Percentiles rank a stretch among this genome's conserved stretches.
Conservation (phyloP, 2,888 invertebrate species). For the Tridacna crocea region DNA sequence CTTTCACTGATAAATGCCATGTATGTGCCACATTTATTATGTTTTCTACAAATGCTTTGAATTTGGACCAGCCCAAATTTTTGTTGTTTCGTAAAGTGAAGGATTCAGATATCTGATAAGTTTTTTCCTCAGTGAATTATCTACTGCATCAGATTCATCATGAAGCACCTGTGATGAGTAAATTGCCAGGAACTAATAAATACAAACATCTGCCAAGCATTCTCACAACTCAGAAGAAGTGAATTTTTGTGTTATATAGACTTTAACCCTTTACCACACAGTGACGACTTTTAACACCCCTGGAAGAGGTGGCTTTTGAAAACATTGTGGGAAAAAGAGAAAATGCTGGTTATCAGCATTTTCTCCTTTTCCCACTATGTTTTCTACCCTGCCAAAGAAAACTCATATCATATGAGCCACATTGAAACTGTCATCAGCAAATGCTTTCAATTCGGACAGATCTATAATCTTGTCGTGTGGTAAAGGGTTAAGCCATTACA, state of each 20-base stretch:
- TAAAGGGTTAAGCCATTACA: not conserved
- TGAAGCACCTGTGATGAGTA: not conserved
- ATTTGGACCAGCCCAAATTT: too few species aligned
- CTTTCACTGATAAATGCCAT: too few species aligned
- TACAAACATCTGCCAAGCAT: not conserved
- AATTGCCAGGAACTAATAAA: not conserved
- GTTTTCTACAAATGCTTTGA: too few species aligned
- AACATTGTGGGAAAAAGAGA: not conserved
- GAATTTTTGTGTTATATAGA: not conserved
- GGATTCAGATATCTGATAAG: too few species aligned
- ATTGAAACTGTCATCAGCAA: not conserved
- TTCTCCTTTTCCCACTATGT: constrained; percentile 3
- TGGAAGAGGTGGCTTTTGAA: not conserved
- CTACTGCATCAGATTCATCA: not conserved
- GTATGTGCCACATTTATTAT: too few species aligned
- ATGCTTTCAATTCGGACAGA: not conserved
- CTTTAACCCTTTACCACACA: not conserved
- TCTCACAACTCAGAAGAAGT: not conserved
- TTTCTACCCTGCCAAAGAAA: not conserved
- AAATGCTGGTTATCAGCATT: not conserved
- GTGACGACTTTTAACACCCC: not conserved
- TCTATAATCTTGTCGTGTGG: not conserved
- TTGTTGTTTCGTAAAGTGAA: too few species aligned
- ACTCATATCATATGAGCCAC: not conserved
- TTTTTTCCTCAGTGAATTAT: not conserved